A percentile compares a stretch with the other conserved stretches of the same genome.
These are phyloP conservation scores for Eurystomus glaucurus DNA, from an alignment of 2,797 vertebrate species.

Conservation along the genomic window DNA sequence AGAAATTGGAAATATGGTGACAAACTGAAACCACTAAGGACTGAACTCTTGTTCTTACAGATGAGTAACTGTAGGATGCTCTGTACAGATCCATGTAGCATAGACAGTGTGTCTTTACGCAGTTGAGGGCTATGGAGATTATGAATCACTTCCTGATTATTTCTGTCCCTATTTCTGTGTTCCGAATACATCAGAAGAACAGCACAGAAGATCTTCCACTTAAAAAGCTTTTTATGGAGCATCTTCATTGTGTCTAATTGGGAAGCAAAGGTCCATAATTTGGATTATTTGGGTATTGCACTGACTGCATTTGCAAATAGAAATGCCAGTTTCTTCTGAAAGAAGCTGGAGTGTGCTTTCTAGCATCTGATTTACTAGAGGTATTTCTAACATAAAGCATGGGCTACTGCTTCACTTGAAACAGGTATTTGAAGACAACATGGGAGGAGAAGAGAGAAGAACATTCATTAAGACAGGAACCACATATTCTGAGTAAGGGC, in stretches of 20 bases:
- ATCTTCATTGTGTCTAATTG: neutral
- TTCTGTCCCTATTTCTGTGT: neutral
- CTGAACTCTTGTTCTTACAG: neutral
- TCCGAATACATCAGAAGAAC: neutral
- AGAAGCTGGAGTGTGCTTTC: neutral
- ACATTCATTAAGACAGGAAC: neutral
- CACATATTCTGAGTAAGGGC: neutral
- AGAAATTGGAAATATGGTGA: neutral
- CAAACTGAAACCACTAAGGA: neutral
- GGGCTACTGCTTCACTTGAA: neutral
- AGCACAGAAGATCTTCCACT: neutral
- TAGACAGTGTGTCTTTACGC: neutral
- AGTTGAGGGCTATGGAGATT: neutral
- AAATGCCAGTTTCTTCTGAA: neutral
- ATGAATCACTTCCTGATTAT: constrained; percentile 33
- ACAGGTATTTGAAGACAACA: neutral
- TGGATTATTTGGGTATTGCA: constrained; percentile 20
- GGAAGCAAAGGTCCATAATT: neutral
- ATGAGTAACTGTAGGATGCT: neutral
- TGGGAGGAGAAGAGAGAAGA: neutral
- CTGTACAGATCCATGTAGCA: neutral
- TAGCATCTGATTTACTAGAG: neutral
- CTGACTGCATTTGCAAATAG: neutral
- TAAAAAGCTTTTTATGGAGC: constrained; percentile 31
- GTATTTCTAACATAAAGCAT: neutral